Conservation (phyloP, 2,888 invertebrate species). For the Ennomos erosarius region DNA sequence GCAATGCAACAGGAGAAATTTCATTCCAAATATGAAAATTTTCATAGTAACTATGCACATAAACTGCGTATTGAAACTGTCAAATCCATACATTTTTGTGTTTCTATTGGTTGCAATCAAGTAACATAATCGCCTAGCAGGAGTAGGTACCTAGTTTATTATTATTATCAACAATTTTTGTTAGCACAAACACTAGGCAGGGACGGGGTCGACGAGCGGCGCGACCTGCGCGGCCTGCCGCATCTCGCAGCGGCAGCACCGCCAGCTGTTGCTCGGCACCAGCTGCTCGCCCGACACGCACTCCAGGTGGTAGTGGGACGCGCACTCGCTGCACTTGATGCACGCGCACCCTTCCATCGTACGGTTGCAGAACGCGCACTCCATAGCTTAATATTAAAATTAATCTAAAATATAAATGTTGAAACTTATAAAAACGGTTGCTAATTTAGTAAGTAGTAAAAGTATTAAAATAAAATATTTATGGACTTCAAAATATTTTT, state of each 20-base stretch:
- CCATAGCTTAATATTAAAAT: slow-evolving; percentile 52
- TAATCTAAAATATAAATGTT: slow-evolving; percentile 7
- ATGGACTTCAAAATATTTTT: slow-evolving; percentile 29
- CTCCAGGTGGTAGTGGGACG: slow-evolving; percentile 70
- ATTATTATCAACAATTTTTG: slow-evolving; percentile 15
- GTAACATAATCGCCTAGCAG: too few relatives aligned
- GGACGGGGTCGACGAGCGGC: slow-evolving; percentile 47
- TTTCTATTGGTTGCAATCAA: too few relatives aligned
- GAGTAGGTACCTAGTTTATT: too few relatives aligned
- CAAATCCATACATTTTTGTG: too few relatives aligned
- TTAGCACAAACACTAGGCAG: slow-evolving; percentile 40
- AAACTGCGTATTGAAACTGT: too few relatives aligned
- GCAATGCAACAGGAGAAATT: too few relatives aligned
- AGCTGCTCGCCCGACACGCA: slow-evolving; percentile 65
- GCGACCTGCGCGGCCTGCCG: slow-evolving; percentile 41
- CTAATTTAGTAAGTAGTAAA: slow-evolving; percentile 16
- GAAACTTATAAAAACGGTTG: slow-evolving; percentile 17
- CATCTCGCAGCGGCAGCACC: slow-evolving; percentile 67
- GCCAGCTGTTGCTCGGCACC: slow-evolving; percentile 62
- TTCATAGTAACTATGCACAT: too few relatives aligned
- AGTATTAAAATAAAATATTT: slow-evolving; percentile 15
- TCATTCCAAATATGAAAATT: too few relatives aligned
- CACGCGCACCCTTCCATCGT: slow-evolving; percentile 70
- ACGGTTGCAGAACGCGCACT: slow-evolving; percentile 69
- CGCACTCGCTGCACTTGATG: slow-evolving; percentile 70